phyloP scores from a whole-genome alignment of 2,797 vertebrate species.

The Dicrostonyx torquatus region DNA sequence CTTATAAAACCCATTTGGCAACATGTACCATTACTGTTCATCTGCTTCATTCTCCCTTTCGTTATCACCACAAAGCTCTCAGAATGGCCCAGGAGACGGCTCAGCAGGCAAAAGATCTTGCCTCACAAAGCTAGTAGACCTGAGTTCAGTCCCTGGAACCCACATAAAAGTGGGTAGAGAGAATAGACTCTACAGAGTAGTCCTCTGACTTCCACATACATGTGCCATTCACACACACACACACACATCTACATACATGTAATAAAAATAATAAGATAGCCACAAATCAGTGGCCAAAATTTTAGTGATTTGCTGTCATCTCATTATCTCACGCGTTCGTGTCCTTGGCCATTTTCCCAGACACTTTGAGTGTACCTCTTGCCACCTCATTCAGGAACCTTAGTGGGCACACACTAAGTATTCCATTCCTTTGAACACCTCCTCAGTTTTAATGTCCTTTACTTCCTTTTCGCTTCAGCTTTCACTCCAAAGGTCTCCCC shows the following conservation, averaged over 20 bases:
- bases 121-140: background rate
- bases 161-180: background rate
- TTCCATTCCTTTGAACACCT: background rate
- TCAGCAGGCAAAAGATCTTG: background rate
- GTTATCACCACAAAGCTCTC: background rate
- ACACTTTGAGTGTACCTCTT: background rate
- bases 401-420: background rate
- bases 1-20: conserved; percentile 29
- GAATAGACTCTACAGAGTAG: background rate
- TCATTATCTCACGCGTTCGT: background rate
- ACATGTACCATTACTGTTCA: background rate
- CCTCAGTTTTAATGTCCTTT: background rate
- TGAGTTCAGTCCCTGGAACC: background rate
- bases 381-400: background rate
- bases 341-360: conserved; percentile 11
- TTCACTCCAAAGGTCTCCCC: background rate
- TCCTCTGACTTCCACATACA: background rate
- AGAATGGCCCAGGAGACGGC: background rate
- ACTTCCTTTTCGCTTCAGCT: background rate
- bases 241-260: background rate
- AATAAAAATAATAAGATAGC: conserved; percentile 3
- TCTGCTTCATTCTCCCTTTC: background rate
- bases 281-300: background rate
- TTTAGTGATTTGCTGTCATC: conserved; percentile 29
- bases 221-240: background rate